Conservation (phyloP, 2,888 invertebrate genomes). For the Blastobasis adustella region DNA sequence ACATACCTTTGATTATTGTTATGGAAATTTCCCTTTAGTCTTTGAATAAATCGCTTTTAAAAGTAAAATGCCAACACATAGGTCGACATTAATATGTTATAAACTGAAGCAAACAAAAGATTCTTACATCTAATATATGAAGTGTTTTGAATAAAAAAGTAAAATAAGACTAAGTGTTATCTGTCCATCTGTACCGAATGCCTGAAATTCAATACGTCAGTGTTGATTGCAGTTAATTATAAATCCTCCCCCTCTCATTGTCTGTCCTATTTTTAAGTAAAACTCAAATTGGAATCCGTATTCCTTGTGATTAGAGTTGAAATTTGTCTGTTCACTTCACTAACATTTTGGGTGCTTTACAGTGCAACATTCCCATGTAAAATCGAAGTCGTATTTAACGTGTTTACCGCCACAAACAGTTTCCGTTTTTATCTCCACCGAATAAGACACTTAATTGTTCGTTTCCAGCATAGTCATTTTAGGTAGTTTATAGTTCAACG, state of each 20-base stretch:
- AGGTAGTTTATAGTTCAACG: constrained; percentile 2
- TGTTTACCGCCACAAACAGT: too few species aligned
- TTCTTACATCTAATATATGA: too few species aligned
- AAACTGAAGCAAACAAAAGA: not conserved
- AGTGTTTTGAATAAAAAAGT: too few species aligned
- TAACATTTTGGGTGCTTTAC: constrained; percentile 36
- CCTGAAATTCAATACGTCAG: constrained; percentile 72
- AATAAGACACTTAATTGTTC: too few species aligned
- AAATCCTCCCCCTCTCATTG: constrained; percentile 69
- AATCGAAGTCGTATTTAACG: too few species aligned
- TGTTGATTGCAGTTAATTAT: constrained; percentile 75
- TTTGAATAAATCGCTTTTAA: not conserved
- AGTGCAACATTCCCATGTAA: constrained; percentile 23
- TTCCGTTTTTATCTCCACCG: too few species aligned
- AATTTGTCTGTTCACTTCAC: constrained; percentile 1
- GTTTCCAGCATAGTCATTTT: too few species aligned
- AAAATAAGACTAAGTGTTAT: constrained; percentile 14
- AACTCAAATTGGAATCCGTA: not conserved
- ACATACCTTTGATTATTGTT: constrained; percentile 5
- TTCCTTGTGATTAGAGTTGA: constrained; percentile 3
- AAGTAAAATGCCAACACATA: not conserved
- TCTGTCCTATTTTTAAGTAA: constrained; percentile 51
- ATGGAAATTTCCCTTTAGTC: constrained; percentile 2
- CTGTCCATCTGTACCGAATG: constrained; percentile 44
- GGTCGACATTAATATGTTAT: too few species aligned